phyloP scores from a whole-genome alignment of 2,797 vertebrate species.

The Apogon hyalosoma region DNA sequence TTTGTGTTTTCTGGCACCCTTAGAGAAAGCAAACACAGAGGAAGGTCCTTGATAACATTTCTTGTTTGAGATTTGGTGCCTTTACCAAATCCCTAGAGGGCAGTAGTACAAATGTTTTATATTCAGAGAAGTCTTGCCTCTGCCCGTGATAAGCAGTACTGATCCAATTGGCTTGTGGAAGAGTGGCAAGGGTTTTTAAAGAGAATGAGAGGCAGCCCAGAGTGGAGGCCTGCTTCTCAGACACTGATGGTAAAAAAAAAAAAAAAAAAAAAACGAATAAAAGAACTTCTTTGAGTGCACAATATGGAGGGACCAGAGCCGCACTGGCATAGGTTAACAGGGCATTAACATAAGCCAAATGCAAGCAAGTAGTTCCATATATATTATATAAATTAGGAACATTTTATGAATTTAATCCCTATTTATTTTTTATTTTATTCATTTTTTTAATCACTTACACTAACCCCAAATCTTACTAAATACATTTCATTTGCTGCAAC shows the following conservation, averaged over 20 bases:
- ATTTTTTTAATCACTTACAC: too few species aligned
- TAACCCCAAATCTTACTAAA: background rate
- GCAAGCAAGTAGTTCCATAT: slow-evolving; percentile 17
- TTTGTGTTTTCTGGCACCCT: slow-evolving; percentile 43
- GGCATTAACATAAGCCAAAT: slow-evolving; percentile 40
- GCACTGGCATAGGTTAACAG: slow-evolving; percentile 34
- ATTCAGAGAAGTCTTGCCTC: slow-evolving; percentile 64
- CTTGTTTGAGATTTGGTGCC: slow-evolving; percentile 72
- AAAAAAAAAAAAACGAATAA: background rate
- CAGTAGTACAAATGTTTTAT: slow-evolving; percentile 75
- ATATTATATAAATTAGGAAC: too few species aligned
- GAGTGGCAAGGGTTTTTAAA: slow-evolving; percentile 33
- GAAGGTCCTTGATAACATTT: slow-evolving; percentile 68
- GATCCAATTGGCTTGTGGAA: slow-evolving; percentile 65
- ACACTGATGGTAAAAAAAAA: slow-evolving; percentile 2
- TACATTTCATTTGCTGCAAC: background rate
- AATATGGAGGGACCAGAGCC: slow-evolving; percentile 40
- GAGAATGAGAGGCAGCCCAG: slow-evolving; percentile 35
- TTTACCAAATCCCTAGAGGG: slow-evolving; percentile 75
- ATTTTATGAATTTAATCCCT: too few species aligned
- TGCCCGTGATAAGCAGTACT: slow-evolving; percentile 62
- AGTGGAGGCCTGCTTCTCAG: slow-evolving; percentile 29
- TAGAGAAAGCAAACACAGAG: slow-evolving; percentile 59
- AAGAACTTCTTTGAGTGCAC: slow-evolving; percentile 29
- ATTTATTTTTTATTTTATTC: too few species aligned